phyloP scores from a whole-genome alignment of 2,888 invertebrate species.

The Lymantria dispar region DNA sequence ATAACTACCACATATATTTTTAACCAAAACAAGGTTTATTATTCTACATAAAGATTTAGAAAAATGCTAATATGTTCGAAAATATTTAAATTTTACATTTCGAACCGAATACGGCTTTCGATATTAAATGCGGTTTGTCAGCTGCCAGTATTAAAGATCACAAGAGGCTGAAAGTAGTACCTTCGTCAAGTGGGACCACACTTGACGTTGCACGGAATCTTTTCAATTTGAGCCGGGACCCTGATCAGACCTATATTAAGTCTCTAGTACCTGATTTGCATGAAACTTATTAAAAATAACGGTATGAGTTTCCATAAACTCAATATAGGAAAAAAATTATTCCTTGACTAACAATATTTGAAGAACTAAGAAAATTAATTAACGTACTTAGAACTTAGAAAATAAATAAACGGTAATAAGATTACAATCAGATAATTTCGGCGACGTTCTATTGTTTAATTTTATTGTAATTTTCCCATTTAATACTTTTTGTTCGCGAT shows the following conservation, averaged over 20 bases:
- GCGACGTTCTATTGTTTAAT: too few relatives aligned
- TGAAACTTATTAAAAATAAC: conserved; percentile 75
- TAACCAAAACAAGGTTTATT: too few relatives aligned
- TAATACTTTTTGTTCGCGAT: too few relatives aligned
- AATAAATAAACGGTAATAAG: too few relatives aligned
- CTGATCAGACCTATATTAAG: conserved; percentile 69
- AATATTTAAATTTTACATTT: conserved; percentile 7
- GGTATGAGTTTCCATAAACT: conserved; percentile 39
- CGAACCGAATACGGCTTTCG: conserved; percentile 32
- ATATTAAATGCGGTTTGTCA: conserved; percentile 63
- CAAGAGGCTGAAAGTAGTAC: conserved; percentile 63
- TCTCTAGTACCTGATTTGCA: conserved; percentile 68
- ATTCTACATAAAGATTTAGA: background rate
- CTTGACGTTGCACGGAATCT: conserved; percentile 66
- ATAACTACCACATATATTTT: too few relatives aligned
- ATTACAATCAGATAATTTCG: too few relatives aligned
- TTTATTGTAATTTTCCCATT: too few relatives aligned
- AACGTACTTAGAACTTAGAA: too few relatives aligned
- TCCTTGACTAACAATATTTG: background rate
- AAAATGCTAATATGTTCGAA: background rate
- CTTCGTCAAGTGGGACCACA: conserved; percentile 69
- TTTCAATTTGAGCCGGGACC: conserved; percentile 68
- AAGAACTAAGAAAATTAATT: too few relatives aligned
- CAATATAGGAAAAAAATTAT: conserved; percentile 25
- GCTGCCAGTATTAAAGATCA: conserved; percentile 57